Evolutionary conservation across 2,888 invertebrate species (phyloP).

Genomic region (Micoletzkya japonica): DNA sequence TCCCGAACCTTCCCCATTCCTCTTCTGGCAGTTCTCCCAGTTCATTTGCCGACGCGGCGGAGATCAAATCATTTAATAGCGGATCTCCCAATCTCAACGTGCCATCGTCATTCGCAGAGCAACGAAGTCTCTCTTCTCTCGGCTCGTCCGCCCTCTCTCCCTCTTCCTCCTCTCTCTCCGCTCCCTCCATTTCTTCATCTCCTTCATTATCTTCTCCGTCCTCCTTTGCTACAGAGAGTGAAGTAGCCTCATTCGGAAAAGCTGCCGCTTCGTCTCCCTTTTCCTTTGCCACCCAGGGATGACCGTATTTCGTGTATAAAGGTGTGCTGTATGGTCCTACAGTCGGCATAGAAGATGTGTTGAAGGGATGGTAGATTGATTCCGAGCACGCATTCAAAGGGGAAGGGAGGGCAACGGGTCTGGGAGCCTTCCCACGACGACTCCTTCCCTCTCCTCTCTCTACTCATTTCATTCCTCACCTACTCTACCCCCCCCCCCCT

Average conservation of each 20-base stretch:
- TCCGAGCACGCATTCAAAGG: too few species aligned
- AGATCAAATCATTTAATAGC: not conserved
- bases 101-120: too few species aligned
- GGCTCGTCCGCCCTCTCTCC: not conserved
- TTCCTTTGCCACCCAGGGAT: too few species aligned
- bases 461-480: not conserved
- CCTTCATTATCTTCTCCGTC: not conserved
- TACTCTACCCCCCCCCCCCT: not conserved
- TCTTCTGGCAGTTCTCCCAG: too few species aligned
- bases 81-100: too few species aligned
- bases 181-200: not conserved
- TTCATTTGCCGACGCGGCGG: not conserved
- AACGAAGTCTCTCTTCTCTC: conserved; percentile 2
- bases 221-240: conserved; percentile 16
- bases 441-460: not conserved
- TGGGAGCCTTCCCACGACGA: not conserved
- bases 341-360: too few species aligned
- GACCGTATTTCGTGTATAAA: too few species aligned
- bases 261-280: too few species aligned
- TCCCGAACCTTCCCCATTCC: too few species aligned
- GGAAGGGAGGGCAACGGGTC: too few species aligned
- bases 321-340: too few species aligned
- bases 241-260: not conserved
- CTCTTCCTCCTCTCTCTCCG: not conserved
- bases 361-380: too few species aligned